Conservation (phyloP, 2,888 invertebrate genomes). For the Epistrophella euchroma region DNA sequence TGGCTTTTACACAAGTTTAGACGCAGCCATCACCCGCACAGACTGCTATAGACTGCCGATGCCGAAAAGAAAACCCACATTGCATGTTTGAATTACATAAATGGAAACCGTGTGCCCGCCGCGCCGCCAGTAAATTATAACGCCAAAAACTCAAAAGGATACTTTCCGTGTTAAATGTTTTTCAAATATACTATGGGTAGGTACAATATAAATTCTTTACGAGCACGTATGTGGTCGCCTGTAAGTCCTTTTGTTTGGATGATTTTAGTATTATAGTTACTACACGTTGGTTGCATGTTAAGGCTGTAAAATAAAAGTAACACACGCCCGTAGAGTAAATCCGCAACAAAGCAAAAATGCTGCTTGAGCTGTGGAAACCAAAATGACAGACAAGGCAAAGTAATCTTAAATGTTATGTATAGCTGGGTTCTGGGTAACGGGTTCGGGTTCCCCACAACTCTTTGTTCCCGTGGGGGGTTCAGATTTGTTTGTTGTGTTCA, state of each 20-base stretch:
- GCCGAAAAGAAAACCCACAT: constrained; percentile 30
- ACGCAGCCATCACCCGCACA: neutral
- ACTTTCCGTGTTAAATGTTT: constrained; percentile 68
- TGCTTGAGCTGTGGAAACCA: constrained; percentile 42
- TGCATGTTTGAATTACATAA: constrained; percentile 60
- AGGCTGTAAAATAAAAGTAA: constrained; percentile 48
- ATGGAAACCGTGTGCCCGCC: constrained; percentile 56
- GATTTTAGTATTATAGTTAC: neutral
- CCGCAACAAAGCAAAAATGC: constrained; percentile 13
- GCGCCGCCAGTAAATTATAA: constrained; percentile 65
- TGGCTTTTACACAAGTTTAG: constrained; percentile 23
- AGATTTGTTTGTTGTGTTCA: neutral
- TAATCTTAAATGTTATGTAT: constrained; percentile 48
- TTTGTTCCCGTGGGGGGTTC: neutral
- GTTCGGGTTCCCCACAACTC: neutral
- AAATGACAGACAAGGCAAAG: constrained; percentile 61
- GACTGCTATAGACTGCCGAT: neutral
- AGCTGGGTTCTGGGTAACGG: too few relatives aligned
- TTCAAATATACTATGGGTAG: too few relatives aligned
- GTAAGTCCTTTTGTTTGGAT: constrained; percentile 40
- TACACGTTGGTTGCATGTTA: constrained; percentile 54
- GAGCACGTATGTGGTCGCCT: constrained; percentile 13
- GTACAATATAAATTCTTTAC: constrained; percentile 31
- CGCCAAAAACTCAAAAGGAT: constrained; percentile 72
- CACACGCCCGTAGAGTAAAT: neutral